These are phyloP conservation scores for Schizaphis graminum DNA, from an alignment of 2,888 invertebrate genomes.

Conservation along the genomic window DNA sequence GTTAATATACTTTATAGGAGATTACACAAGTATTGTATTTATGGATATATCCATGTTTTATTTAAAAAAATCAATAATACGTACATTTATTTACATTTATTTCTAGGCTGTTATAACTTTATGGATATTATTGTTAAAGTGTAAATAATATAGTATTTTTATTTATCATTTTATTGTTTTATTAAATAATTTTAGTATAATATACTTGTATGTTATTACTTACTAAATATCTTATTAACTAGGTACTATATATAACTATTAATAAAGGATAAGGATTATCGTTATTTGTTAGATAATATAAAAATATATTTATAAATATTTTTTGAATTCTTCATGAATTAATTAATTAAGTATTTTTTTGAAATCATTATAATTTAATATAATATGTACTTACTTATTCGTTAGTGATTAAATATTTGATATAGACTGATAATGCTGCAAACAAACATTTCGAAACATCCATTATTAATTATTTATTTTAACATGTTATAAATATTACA, in stretches of 20 bases:
- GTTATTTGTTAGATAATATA: neutral
- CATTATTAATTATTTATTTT: neutral
- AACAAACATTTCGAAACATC: neutral
- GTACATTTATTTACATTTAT: neutral
- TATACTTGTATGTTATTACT: neutral
- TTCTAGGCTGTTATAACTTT: neutral
- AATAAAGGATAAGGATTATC: neutral
- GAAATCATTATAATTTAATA: neutral
- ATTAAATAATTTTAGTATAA: neutral
- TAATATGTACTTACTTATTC: neutral
- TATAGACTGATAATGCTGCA: neutral
- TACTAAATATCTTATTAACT: neutral
- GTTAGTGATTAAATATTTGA: neutral
- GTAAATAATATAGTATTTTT: neutral
- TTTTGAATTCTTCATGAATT: neutral
- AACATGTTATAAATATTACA: neutral
- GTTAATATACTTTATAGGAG: neutral
- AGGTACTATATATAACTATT: neutral
- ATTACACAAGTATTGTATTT: neutral
- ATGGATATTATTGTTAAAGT: too few species aligned
- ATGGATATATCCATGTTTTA: too few species aligned
- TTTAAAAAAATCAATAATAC: neutral
- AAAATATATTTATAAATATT: neutral
- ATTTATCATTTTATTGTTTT: neutral
- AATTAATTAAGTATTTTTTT: neutral